Evolutionary conservation across 2,888 invertebrate genomes (phyloP), one percentile per base, ranked within the genome.

Genomic region (Leucoma salicis): DNA sequence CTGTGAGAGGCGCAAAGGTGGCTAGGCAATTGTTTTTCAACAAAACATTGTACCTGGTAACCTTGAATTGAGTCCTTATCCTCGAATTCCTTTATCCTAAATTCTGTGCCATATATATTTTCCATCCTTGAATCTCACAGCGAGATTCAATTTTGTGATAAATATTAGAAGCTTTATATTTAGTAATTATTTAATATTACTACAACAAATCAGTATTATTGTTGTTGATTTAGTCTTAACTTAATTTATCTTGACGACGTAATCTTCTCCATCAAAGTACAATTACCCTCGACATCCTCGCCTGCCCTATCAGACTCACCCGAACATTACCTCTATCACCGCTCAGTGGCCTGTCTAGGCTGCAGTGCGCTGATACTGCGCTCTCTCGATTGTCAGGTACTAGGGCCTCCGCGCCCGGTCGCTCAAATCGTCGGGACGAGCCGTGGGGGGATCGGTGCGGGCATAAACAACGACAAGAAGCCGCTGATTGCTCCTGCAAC

Each of bases 11-110:
- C 74, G 76, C 70, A 46, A 37, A 60, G 82, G 85, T 48, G 54
- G 90, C 90, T 86, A 74, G 78, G 65, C 86, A 87, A 87, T 88
- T 58, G 90, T 87, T 71, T 90, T 88, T 87, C 88, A 85, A 89
- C 86, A 87, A 90, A 70, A 83, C 90, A 87, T 88, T 88, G 88
- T 3, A 60, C 63, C 74, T 62, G 48, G 88, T 88, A 86, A 67
- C 87, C 81, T 73, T 13, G 31, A 16, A 4, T 31, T 31, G 0
- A 31, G 25, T 25, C 11, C 27, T 27, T 5, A 27, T 2, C 2
- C 27, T 1, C 8, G n/a, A 27, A 27, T 6, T n/a, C 12, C 5
- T 4, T 3, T 8, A 21, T 21, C 21, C 6, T 5, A 3, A 21
- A 21, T 4, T 21, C 6, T 5, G 8, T 21, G 21, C 21, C 21